Conservation (phyloP, 2,888 invertebrate species). For the Mesoligia furuncula region DNA sequence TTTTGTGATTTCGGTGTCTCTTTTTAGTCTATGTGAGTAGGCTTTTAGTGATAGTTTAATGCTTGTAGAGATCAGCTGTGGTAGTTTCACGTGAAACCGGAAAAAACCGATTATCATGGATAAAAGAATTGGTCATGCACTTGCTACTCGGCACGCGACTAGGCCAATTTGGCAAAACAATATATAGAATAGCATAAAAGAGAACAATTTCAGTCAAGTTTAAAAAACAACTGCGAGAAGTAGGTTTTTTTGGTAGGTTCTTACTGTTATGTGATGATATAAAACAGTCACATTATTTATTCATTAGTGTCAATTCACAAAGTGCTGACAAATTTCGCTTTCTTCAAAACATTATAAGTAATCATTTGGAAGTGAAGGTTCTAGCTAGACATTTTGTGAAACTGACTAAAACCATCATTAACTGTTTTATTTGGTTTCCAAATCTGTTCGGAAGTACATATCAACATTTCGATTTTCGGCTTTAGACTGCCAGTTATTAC, state of each 20-base stretch:
- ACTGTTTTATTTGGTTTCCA: too few species aligned
- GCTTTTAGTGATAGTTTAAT: too few species aligned
- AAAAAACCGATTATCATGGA: neutral
- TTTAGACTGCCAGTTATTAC: neutral
- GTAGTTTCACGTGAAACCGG: neutral
- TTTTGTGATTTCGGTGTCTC: too few species aligned
- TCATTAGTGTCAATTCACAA: constrained; percentile 44
- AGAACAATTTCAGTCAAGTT: constrained; percentile 23
- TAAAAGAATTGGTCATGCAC: constrained; percentile 21
- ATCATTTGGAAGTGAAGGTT: neutral
- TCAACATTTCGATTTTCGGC: too few species aligned
- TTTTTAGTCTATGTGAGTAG: too few species aligned
- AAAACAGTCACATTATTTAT: constrained; percentile 43
- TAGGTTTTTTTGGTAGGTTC: constrained; percentile 23
- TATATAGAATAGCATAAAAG: neutral
- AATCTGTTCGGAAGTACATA: neutral
- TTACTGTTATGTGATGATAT: constrained; percentile 1
- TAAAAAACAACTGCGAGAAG: constrained; percentile 31
- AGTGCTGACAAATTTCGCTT: constrained; percentile 20
- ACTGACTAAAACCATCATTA: neutral
- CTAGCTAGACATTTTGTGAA: neutral
- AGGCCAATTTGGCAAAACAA: neutral
- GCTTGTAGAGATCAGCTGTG: neutral
- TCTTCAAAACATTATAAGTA: constrained; percentile 4
- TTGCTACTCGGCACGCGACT: constrained; percentile 13